These are phyloP conservation scores for Chrysodeixis includens DNA, from an alignment of 2,888 invertebrate genomes.

Conservation along the genomic window DNA sequence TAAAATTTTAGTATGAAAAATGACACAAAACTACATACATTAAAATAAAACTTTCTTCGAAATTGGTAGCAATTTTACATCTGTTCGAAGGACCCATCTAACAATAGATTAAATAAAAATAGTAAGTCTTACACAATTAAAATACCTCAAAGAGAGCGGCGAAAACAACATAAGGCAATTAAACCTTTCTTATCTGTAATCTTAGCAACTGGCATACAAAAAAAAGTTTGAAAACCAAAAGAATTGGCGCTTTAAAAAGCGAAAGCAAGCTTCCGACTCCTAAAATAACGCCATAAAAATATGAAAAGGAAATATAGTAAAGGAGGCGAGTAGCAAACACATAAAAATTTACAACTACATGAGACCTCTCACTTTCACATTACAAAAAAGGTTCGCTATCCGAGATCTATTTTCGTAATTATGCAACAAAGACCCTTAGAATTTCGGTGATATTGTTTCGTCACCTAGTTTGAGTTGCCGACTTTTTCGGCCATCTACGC, in stretches of 20 bases:
- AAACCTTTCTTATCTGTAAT: conserved; percentile 18
- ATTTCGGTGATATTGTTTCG: conserved; percentile 50
- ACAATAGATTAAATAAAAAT: conserved; percentile 3
- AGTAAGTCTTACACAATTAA: neutral
- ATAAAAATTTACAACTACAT: conserved; percentile 64
- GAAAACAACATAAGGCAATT: conserved; percentile 27
- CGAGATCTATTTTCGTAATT: conserved; percentile 51
- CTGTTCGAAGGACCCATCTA: neutral
- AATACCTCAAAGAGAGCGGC: conserved; percentile 16
- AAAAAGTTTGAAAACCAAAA: conserved; percentile 28
- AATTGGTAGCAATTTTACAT: neutral
- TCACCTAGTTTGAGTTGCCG: conserved; percentile 24
- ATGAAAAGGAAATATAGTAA: conserved; percentile 60
- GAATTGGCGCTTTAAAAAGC: conserved; percentile 59
- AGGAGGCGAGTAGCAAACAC: conserved; percentile 70
- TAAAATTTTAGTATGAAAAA: too few relatives aligned
- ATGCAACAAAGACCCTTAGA: conserved; percentile 62
- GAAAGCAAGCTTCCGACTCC: conserved; percentile 64
- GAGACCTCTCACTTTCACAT: conserved; percentile 77
- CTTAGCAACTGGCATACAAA: conserved; percentile 10
- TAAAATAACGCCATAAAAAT: conserved; percentile 68
- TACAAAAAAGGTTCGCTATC: conserved; percentile 56
- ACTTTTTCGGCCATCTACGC: conserved; percentile 49
- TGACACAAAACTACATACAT: too few relatives aligned
- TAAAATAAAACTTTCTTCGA: neutral